Evolutionary conservation across 2,113 vertebrate genomes (phyloP), one percentile per base, ranked within the genome.

Genomic region (Pseudorasbora parva): DNA sequence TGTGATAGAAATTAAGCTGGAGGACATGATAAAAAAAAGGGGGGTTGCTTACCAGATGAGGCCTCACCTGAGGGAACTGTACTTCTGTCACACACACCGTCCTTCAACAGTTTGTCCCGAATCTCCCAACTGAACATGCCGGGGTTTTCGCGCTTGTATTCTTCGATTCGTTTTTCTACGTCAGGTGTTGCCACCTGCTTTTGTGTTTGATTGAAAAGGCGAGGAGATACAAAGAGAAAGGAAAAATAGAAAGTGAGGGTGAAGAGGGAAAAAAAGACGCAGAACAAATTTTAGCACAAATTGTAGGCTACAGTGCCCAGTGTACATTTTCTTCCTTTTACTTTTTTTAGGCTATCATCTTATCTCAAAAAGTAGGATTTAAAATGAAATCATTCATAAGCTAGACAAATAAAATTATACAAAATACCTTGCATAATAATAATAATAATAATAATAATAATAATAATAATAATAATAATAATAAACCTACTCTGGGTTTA

Each of bases 111-210:
- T 76, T 96, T 93, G 81, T 99, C 98, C 33, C 98, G 94, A 92
- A 99, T 99, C 92, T 99, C 97, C 97, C 97, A 99, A 90, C 97
- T 99, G 91, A 99, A 99, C 96, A 99, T 98, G 1, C 96, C 97
- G 0, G 97, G 95, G 81, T 97, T 98, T 43, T 99, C 97, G 56
- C 96, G 91, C 88, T 99, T 99, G 91, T 98, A 99, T 21, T 99
- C 97, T 90, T 99, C 97, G 4, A 99, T 99, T 90, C 97, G 95
- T 87, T 97, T 98, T 92, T 99, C 97, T 91, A 98, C 97, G 57
- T 99, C 97, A 43, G 96, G 96, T 88, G 97, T 97, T 59, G 98
- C 97, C 23, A 98, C 96, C 95, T 99, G 97, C 98, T 99, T 96
- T 95, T 94, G 86, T 87, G 78, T 78, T 88, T 56, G 87, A 90